Conservation (phyloP, 37 sponge, comb jelly and placozoan species). For the Diacarnus erythraeanus region DNA sequence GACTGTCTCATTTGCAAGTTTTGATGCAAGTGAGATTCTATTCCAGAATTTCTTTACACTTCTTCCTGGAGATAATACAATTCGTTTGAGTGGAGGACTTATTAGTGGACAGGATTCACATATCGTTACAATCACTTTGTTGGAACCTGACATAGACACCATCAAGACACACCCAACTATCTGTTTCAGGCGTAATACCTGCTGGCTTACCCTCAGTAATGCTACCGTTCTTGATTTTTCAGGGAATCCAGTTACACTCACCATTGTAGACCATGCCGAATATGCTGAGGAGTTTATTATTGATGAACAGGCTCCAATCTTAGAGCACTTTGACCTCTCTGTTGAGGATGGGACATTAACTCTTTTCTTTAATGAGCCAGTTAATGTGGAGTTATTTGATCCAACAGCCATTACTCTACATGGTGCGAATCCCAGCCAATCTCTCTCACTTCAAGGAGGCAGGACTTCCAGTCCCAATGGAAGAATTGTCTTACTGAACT, state of each 20-base stretch:
- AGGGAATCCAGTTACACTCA: slow-evolving; percentile 52
- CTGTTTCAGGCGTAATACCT: slow-evolving; percentile 84
- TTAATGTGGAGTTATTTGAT: slow-evolving; percentile 52
- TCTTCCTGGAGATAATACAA: slow-evolving; percentile 3
- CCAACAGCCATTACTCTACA: slow-evolving; percentile 60
- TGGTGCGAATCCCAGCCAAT: slow-evolving; percentile 13
- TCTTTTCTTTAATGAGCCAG: slow-evolving; percentile 87
- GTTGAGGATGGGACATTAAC: slow-evolving; percentile 66
- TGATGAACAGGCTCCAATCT: slow-evolving; percentile 59
- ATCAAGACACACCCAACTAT: slow-evolving; percentile 71
- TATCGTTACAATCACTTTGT: slow-evolving; percentile 60
- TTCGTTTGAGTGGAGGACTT: slow-evolving; percentile 76
- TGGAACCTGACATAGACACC: slow-evolving; percentile 70
- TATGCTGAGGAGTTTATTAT: slow-evolving; percentile 59
- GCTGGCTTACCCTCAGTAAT: slow-evolving; percentile 75
- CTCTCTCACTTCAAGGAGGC: slow-evolving; percentile 59
- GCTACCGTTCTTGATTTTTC: slow-evolving; percentile 68
- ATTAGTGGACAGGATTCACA: slow-evolving; percentile 32
- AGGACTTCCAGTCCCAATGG: slow-evolving; percentile 58
- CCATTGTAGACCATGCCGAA: slow-evolving; percentile 23
- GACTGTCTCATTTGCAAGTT: slow-evolving; percentile 66
- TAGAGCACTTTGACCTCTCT: slow-evolving; percentile 85
- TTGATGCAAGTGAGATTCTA: slow-evolving; percentile 53
- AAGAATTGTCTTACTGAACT: slow-evolving; percentile 41
- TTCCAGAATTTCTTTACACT: slow-evolving; percentile 83